Conservation (phyloP, 2,113 vertebrate genomes). For the Rhombomys opimus region DNA sequence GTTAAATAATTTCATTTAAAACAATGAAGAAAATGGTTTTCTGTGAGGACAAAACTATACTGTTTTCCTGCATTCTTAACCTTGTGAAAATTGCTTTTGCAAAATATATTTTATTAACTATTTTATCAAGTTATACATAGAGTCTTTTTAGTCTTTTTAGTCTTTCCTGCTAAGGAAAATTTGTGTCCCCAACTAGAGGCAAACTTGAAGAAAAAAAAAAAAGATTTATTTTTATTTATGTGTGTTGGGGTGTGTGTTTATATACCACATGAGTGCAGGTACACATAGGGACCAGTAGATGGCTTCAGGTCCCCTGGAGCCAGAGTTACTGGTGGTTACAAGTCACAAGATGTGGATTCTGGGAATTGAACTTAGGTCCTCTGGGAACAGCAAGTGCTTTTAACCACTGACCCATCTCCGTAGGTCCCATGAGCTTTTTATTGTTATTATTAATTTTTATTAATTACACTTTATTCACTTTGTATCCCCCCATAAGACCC, state of each 20-base stretch:
- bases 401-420: not conserved
- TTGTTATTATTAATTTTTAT: too few species aligned
- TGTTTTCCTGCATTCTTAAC: constrained; percentile 5
- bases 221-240: not conserved
- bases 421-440: not conserved
- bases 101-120: constrained; percentile 32
- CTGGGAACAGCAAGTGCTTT: not conserved
- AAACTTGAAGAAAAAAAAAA: not conserved
- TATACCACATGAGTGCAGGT: not conserved
- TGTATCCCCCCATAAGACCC: too few species aligned
- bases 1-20: constrained; percentile 52
- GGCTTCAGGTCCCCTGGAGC: not conserved
- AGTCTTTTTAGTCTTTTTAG: too few species aligned
- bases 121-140: not conserved
- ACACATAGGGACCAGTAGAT: not conserved
- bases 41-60: not conserved
- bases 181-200: constrained; percentile 41
- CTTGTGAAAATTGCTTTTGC: constrained; percentile 36
- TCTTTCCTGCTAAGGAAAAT: constrained; percentile 5
- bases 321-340: not conserved
- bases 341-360: not conserved
- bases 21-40: constrained; percentile 41
- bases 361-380: not conserved
- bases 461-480: too few species aligned
- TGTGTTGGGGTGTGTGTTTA: not conserved